These are phyloP conservation scores for Pachliopta kotzebuea DNA, from an alignment of 2,888 invertebrate genomes.

Conservation along the genomic window DNA sequence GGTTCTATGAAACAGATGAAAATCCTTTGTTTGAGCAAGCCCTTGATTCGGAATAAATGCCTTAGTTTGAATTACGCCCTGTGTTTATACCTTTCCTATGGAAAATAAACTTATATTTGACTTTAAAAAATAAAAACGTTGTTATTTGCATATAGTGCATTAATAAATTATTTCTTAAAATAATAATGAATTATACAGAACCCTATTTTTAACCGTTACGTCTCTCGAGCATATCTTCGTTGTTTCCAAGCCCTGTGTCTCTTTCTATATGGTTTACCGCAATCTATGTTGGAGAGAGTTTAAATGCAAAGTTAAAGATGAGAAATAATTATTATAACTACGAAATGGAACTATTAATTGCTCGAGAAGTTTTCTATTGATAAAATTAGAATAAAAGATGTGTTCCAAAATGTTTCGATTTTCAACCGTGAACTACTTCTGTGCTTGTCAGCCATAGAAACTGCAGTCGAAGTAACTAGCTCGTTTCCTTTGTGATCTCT, in stretches of 20 bases:
- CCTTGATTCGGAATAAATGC: background rate
- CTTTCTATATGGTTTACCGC: constrained; percentile 22
- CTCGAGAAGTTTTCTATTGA: constrained; percentile 2
- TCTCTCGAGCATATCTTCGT: constrained; percentile 15
- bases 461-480: constrained; percentile 39
- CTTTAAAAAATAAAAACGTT: background rate
- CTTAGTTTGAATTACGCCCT: background rate
- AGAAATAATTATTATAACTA: background rate
- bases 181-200: constrained; percentile 16
- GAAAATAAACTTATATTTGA: background rate
- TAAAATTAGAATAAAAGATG: constrained; percentile 1
- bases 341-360: constrained; percentile 1
- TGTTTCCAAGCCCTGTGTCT: constrained; percentile 9
- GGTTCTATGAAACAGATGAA: constrained; percentile 1
- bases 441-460: constrained; percentile 30
- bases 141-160: background rate
- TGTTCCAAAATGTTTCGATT: constrained; percentile 22
- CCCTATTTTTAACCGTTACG: constrained; percentile 20
- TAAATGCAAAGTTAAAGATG: constrained; percentile 12
- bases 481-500: constrained; percentile 77
- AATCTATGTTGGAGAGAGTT: constrained; percentile 22
- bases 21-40: background rate
- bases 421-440: constrained; percentile 26
- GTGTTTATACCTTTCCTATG: background rate
- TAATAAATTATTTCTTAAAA: background rate